A percentile compares a stretch with the other conserved stretches of the same genome.
phyloP scores from a whole-genome alignment of 2,113 vertebrate species.

The Acrocephalus arundinaceus region DNA sequence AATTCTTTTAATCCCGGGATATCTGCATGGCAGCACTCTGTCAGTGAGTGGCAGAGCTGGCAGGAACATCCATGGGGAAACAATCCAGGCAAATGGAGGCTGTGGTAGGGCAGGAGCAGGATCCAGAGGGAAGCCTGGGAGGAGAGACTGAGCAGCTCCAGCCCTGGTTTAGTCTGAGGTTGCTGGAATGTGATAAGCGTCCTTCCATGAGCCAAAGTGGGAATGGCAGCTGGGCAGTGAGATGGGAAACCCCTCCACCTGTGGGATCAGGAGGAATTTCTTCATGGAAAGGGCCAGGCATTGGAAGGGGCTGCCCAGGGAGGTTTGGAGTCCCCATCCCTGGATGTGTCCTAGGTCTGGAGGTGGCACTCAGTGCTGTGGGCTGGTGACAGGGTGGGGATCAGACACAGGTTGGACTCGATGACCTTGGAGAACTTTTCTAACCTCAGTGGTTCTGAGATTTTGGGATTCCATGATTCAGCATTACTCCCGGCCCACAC shows the following conservation, averaged over 20 bases:
- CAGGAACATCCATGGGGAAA: not conserved
- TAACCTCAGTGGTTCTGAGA: not conserved
- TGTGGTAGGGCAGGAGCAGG: not conserved
- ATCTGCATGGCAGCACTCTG: rapidly evolving
- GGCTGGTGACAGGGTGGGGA: no score
- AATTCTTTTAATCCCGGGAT: not conserved
- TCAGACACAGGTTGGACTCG: rapidly evolving
- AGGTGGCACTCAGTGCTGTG: rapidly evolving
- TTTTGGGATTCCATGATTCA: not conserved
- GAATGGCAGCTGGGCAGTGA: rapidly evolving
- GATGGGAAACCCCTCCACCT: not conserved
- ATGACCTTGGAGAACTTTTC: rapidly evolving
- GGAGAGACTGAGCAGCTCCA: not conserved
- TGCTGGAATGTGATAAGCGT: rapidly evolving
- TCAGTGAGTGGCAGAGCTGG: not conserved
- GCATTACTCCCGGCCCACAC: not conserved
- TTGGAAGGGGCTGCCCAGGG: not conserved
- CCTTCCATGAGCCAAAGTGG: not conserved
- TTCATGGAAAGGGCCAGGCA: not conserved
- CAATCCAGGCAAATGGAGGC: not conserved
- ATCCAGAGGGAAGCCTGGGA: not conserved
- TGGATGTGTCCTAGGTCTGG: not conserved
- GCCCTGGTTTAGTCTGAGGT: not conserved
- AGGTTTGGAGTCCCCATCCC: not conserved
- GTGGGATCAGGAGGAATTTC: not conserved